A percentile compares a stretch with the other conserved stretches of the same genome.
These are phyloP conservation scores for Atrichornis clamosus DNA, from an alignment of 2,113 vertebrate species.

Conservation along the genomic window DNA sequence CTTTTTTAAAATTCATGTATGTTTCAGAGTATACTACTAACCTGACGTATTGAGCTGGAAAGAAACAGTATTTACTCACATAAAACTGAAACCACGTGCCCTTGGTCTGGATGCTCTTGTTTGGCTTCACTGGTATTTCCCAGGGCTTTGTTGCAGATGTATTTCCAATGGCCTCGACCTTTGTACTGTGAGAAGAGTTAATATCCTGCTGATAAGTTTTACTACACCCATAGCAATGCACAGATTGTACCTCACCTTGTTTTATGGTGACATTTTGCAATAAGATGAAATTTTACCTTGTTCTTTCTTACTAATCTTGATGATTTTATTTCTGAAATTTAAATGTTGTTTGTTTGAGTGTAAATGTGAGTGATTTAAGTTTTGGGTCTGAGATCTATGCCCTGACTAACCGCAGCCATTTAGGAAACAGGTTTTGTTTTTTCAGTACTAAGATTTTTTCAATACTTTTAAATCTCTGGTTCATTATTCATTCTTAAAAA, in stretches of 20 bases:
- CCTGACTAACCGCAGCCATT: neutral
- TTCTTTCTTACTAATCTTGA: neutral
- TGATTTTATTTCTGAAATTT: neutral
- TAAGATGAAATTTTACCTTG: neutral
- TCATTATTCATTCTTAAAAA: neutral
- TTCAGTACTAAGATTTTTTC: neutral
- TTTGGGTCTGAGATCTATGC: neutral
- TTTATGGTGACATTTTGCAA: neutral
- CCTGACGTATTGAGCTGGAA: neutral
- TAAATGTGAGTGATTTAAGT: neutral
- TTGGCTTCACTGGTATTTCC: neutral
- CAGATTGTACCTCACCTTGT: neutral
- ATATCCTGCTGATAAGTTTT: neutral
- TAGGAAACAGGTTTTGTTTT: neutral
- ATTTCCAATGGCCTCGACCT: neutral
- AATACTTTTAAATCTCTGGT: neutral
- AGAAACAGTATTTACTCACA: neutral
- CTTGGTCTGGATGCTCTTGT: neutral
- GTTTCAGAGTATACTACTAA: neutral
- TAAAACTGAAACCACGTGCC: neutral
- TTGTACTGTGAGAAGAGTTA: neutral
- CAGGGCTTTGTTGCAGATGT: neutral
- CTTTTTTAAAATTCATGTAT: accelerated
- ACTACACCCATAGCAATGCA: neutral
- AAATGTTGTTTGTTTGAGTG: neutral